Percentiles rank a stretch among this genome's conserved stretches.
These are phyloP conservation scores for Lymantria monacha DNA, from an alignment of 2,888 invertebrate genomes.

Conservation along the genomic window DNA sequence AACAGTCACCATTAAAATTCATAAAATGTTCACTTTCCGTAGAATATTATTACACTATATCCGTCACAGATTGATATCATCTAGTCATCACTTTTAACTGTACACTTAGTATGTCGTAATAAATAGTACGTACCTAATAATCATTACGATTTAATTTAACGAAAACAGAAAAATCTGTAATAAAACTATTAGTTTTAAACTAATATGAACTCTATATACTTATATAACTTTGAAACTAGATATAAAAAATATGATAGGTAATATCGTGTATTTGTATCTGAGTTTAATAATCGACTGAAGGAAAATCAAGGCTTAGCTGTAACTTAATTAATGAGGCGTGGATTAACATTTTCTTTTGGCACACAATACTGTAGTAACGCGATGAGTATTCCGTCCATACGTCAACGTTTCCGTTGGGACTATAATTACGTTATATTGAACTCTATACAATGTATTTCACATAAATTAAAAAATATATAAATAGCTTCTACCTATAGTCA, in stretches of 20 bases:
- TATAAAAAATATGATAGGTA: constrained; percentile 9
- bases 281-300: constrained; percentile 67
- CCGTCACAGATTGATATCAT: constrained; percentile 19
- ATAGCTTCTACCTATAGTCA: too few species aligned
- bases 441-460: background rate
- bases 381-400: constrained; percentile 64
- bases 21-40: constrained; percentile 52
- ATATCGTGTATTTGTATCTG: constrained; percentile 53
- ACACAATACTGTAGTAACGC: constrained; percentile 58
- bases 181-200: background rate
- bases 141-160: constrained; percentile 26
- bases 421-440: constrained; percentile 41
- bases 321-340: constrained; percentile 65
- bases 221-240: background rate
- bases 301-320: constrained; percentile 71
- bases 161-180: constrained; percentile 7
- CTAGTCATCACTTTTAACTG: constrained; percentile 13
- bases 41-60: constrained; percentile 26
- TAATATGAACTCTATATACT: background rate
- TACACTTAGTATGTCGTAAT: constrained; percentile 12
- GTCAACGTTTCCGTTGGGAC: constrained; percentile 61
- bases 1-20: constrained; percentile 85
- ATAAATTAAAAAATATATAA: background rate
- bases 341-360: constrained; percentile 80
- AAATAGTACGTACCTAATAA: too few species aligned